Conservation (phyloP, 2,888 invertebrate genomes). For the Sinhomidia bicolor region DNA sequence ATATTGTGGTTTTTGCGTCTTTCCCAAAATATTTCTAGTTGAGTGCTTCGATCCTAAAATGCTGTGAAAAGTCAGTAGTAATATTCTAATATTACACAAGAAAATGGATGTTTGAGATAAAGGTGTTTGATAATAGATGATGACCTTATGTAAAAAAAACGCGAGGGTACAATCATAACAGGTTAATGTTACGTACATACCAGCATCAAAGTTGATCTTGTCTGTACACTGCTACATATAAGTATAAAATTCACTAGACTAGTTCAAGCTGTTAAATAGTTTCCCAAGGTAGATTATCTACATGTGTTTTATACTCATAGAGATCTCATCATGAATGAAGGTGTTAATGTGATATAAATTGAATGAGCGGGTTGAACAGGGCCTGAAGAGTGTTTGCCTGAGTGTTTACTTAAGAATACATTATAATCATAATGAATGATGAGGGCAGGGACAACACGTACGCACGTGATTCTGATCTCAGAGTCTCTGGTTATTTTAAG, state of each 20-base stretch:
- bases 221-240: not conserved
- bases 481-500: too few species aligned
- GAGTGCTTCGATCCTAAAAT: not conserved
- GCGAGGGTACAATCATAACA: conserved; percentile 62
- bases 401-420: not conserved
- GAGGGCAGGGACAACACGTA: not conserved
- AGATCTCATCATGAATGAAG: conserved; percentile 26
- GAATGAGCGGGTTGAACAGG: not conserved
- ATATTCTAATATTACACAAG: too few species aligned
- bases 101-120: not conserved
- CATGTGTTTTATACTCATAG: not conserved
- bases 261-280: not conserved
- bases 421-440: not conserved
- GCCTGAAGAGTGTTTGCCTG: not conserved
- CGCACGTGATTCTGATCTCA: too few species aligned
- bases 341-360: conserved; percentile 40
- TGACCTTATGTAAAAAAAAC: conserved; percentile 45
- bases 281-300: not conserved
- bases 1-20: too few species aligned
- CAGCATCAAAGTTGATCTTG: not conserved
- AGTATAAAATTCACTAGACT: not conserved
- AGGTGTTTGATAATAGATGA: not conserved
- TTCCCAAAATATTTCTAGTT: not conserved
- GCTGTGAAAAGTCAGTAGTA: too few species aligned
- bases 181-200: not conserved